Conservation (phyloP, 2,888 invertebrate genomes). For the Lapara coniferarum region DNA sequence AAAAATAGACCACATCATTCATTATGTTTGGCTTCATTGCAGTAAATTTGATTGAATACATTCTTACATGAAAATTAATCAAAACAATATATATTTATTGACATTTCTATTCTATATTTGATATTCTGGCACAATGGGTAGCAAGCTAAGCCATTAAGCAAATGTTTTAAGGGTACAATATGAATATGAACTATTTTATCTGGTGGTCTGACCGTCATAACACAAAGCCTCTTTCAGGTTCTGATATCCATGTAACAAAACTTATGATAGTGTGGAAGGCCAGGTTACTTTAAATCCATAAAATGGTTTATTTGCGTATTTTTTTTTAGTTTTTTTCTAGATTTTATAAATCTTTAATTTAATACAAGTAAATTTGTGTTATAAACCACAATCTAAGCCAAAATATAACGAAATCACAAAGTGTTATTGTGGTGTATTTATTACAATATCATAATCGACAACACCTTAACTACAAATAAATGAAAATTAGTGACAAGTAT, state of each 20-base stretch:
- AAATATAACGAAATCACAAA: conserved; percentile 23
- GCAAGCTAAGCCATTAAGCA: too few species aligned
- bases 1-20: neutral
- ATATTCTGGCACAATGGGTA: too few species aligned
- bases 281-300: too few species aligned
- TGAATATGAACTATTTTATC: too few species aligned
- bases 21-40: conserved; percentile 6
- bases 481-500: conserved; percentile 28
- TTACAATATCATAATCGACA: conserved; percentile 66
- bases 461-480: conserved; percentile 76
- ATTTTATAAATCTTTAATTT: neutral
- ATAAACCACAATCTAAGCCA: conserved; percentile 17
- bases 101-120: too few species aligned
- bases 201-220: too few species aligned
- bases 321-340: neutral
- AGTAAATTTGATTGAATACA: neutral
- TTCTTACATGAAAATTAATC: neutral
- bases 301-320: neutral
- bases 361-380: neutral
- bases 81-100: too few species aligned
- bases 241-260: too few species aligned
- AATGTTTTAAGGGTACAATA: too few species aligned
- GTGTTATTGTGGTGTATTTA: conserved; percentile 28
- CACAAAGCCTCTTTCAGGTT: too few species aligned
- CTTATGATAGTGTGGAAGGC: too few species aligned